These are phyloP conservation scores for Acropternis orthonyx DNA, from an alignment of 2,797 vertebrate species.

Conservation along the genomic window DNA sequence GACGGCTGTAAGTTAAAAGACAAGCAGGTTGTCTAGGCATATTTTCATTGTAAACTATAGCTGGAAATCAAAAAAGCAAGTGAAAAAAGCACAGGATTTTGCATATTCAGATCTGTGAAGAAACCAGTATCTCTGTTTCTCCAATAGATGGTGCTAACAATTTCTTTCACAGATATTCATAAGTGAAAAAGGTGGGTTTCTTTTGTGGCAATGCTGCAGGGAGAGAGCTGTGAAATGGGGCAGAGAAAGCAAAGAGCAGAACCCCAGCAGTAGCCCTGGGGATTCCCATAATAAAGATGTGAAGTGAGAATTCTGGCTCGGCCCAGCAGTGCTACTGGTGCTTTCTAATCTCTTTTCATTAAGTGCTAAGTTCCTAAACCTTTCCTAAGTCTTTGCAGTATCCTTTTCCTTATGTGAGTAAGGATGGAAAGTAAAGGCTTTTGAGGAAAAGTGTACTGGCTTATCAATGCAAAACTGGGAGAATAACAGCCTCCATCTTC, in stretches of 20 bases:
- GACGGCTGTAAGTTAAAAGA: not conserved
- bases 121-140: not conserved
- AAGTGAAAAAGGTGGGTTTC: not conserved
- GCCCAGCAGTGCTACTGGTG: not conserved
- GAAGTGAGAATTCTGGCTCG: not conserved
- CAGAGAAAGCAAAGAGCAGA: not conserved
- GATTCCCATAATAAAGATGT: not conserved
- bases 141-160: conserved; percentile 64
- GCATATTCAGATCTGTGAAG: not conserved
- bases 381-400: not conserved
- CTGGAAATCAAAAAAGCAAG: not conserved
- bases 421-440: not conserved
- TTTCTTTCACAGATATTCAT: not conserved
- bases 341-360: not conserved
- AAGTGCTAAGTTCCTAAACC: not conserved
- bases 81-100: not conserved
- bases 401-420: not conserved
- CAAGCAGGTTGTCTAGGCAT: not conserved
- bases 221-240: not conserved
- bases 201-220: not conserved
- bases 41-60: not conserved
- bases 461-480: not conserved
- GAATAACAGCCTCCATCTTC: not conserved
- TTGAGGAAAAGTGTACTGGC: not conserved
- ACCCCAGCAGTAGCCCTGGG: not conserved